Evolutionary conservation across 2,888 invertebrate species (phyloP).

Genomic region (Anodontia alba): DNA sequence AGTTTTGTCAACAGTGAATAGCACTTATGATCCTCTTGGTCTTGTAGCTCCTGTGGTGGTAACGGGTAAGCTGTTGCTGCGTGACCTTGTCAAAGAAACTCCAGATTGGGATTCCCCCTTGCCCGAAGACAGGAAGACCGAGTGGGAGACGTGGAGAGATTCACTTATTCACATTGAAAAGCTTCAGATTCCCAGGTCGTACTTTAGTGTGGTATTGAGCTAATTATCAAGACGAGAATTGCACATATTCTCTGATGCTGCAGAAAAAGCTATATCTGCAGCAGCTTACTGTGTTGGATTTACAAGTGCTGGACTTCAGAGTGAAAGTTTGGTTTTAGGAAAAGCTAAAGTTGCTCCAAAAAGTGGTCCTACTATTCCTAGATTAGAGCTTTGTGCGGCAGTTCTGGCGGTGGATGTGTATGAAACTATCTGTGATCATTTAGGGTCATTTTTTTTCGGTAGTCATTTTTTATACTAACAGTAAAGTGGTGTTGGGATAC

Average conservation of each 20-base stretch:
- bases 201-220: constrained; percentile 2
- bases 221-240: not conserved
- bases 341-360: constrained; percentile 62
- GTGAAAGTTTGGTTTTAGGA: constrained; percentile 57
- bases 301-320: constrained; percentile 1
- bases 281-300: constrained; percentile 49
- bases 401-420: constrained; percentile 56
- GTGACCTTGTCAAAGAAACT: constrained; percentile 46
- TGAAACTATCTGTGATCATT: constrained; percentile 29
- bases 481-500: constrained; percentile 59
- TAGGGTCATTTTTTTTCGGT: constrained; percentile 23
- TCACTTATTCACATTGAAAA: constrained; percentile 21
- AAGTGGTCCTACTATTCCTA: constrained; percentile 58
- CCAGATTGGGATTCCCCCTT: constrained; percentile 64
- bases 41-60: constrained; percentile 33
- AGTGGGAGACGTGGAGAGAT: constrained; percentile 48
- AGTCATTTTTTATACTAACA: constrained; percentile 54
- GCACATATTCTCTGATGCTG: constrained; percentile 64
- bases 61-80: constrained; percentile 51
- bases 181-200: constrained; percentile 29
- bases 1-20: constrained; percentile 53
- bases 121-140: constrained; percentile 24
- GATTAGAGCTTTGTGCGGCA: constrained; percentile 63
- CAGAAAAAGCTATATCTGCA: constrained; percentile 64
- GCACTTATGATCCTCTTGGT: constrained; percentile 36